Evolutionary conservation across 2,888 invertebrate species (phyloP).

Genomic region (Celastrina argiolus): DNA sequence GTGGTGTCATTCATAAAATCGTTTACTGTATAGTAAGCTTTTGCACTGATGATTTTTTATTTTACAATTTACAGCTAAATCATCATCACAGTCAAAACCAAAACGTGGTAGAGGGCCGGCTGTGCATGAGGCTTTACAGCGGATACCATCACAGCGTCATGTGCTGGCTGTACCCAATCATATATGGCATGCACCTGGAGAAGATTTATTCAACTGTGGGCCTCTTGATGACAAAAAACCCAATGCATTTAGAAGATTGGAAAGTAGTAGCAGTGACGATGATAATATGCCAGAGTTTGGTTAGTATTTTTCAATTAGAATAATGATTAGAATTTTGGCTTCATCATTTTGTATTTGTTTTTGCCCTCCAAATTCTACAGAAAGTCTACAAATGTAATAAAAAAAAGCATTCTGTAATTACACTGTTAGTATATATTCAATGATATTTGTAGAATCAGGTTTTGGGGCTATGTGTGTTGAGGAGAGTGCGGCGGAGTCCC

Average conservation of each 20-base stretch:
- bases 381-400: no score
- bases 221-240: conserved; percentile 53
- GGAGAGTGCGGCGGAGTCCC: conserved; percentile 59
- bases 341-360: no score
- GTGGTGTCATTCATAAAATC: no score
- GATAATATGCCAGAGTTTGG: conserved; percentile 68
- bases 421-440: neutral
- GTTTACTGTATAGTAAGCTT: no score
- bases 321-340: neutral
- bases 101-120: conserved; percentile 69
- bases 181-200: conserved; percentile 73
- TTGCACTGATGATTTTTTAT: neutral
- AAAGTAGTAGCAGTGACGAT: conserved; percentile 68
- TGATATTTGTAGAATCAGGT: conserved; percentile 46
- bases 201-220: conserved; percentile 65
- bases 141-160: conserved; percentile 66
- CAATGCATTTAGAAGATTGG: conserved; percentile 50
- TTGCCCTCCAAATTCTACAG: no score
- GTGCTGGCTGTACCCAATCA: conserved; percentile 53
- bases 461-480: conserved; percentile 60
- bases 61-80: conserved; percentile 32
- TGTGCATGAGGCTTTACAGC: conserved; percentile 77
- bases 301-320: conserved; percentile 37
- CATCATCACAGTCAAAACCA: conserved; percentile 41
- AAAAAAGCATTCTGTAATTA: no score